Conservation (phyloP, 2,113 vertebrate species). For the Origma solitaria region DNA sequence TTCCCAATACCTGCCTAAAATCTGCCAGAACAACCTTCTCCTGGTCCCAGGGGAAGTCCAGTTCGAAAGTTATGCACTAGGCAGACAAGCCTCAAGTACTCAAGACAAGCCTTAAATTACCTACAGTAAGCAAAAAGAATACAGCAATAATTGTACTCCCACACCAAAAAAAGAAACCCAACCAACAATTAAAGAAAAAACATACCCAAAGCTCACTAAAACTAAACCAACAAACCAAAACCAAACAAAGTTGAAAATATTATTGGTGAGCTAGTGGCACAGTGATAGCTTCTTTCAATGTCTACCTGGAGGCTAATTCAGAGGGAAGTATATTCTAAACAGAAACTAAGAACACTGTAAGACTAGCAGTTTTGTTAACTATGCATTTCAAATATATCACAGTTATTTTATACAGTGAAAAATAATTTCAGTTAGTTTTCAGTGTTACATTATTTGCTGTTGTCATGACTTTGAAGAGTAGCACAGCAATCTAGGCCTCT, state of each 20-base stretch:
- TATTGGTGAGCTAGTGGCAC: neutral
- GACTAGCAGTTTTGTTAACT: neutral
- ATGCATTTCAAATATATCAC: neutral
- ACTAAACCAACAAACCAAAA: neutral
- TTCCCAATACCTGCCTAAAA: neutral
- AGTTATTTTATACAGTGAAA: neutral
- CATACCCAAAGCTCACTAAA: neutral
- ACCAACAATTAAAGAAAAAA: neutral
- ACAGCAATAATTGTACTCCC: neutral
- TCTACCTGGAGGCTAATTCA: neutral
- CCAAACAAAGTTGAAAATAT: neutral
- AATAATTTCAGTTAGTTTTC: neutral
- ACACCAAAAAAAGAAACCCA: accelerated
- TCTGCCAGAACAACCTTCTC: neutral
- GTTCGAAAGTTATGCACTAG: neutral
- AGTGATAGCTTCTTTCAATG: neutral
- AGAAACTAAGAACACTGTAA: neutral
- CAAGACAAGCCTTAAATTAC: neutral
- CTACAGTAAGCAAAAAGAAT: neutral
- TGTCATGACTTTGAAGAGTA: neutral
- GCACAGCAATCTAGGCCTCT: neutral
- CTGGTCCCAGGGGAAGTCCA: neutral
- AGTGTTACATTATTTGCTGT: neutral
- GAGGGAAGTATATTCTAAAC: neutral
- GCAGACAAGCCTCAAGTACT: neutral